These are phyloP conservation scores for Gadus macrocephalus DNA, from an alignment of 2,113 vertebrate genomes.

Conservation along the genomic window DNA sequence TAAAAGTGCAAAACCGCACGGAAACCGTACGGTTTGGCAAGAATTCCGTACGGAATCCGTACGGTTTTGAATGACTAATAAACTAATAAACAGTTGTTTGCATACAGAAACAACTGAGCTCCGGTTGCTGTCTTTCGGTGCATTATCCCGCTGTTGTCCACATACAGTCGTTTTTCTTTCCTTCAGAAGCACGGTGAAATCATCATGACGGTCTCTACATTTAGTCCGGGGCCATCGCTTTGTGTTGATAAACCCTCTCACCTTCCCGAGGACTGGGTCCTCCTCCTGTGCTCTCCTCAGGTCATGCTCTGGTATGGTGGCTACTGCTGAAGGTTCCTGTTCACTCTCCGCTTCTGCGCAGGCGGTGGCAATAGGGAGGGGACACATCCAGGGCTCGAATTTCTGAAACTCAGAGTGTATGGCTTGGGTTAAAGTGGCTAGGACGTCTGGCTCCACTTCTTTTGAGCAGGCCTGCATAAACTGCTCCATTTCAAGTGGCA, in stretches of 20 bases:
- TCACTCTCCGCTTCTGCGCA: slow-evolving; percentile 1
- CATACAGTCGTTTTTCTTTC: background rate
- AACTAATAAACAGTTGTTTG: no score
- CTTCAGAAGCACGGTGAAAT: background rate
- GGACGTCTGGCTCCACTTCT: slow-evolving; percentile 6
- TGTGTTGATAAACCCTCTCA: background rate
- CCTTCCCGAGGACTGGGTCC: slow-evolving; percentile 10
- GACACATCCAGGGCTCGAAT: slow-evolving; percentile 7
- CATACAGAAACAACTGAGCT: slow-evolving; percentile 15
- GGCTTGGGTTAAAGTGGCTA: slow-evolving; percentile 1
- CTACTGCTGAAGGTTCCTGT: background rate
- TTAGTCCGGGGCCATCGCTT: background rate
- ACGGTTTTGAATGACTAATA: no score
- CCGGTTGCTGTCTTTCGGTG: background rate
- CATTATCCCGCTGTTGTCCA: background rate
- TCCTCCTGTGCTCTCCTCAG: slow-evolving; percentile 5
- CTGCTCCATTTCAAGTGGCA: slow-evolving; percentile 18
- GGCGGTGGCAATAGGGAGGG: background rate
- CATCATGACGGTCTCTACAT: background rate
- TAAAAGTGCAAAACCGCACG: no score
- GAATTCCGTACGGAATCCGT: no score
- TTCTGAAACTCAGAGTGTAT: background rate
- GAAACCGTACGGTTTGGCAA: no score
- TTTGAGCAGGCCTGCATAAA: slow-evolving; percentile 14
- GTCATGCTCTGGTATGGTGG: background rate